phyloP scores from a whole-genome alignment of 2,888 invertebrate genomes.

The Drosophila vallismaia region DNA sequence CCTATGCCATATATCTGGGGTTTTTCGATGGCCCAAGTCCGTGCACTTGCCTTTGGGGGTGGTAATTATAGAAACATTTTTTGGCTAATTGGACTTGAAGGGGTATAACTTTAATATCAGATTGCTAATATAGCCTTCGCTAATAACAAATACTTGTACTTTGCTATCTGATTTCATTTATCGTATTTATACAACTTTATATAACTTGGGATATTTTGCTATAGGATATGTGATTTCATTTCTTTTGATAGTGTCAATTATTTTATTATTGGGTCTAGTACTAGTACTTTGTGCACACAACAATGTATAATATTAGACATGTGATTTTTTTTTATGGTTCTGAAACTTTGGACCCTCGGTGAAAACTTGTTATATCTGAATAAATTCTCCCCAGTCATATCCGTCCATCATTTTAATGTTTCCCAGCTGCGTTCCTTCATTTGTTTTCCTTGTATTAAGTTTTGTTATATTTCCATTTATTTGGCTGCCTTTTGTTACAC shows the following conservation, averaged over 20 bases:
- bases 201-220: background rate
- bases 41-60: conserved; percentile 24
- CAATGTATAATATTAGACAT: conserved; percentile 2
- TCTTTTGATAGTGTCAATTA: conserved; percentile 8
- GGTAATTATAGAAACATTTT: conserved; percentile 41
- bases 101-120: conserved; percentile 23
- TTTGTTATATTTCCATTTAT: conserved; percentile 75
- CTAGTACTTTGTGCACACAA: conserved; percentile 11
- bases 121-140: conserved; percentile 4
- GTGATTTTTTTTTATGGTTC: conserved; percentile 2
- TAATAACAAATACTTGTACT: conserved; percentile 13
- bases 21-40: conserved; percentile 22
- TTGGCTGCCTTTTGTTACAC: conserved; percentile 77
- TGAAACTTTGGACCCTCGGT: background rate
- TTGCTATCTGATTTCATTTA: conserved; percentile 33
- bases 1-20: conserved; percentile 25
- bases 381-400: conserved; percentile 11
- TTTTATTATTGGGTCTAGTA: background rate
- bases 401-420: conserved; percentile 13
- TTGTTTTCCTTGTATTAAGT: conserved; percentile 63
- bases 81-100: conserved; percentile 29
- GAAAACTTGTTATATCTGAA: background rate
- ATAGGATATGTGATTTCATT: background rate
- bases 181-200: conserved; percentile 9
- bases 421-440: conserved; percentile 53